Evolutionary conservation across 2,113 vertebrate species (phyloP), one percentile per base, ranked within the genome.

Genomic region (Nycticorax nycticorax): DNA sequence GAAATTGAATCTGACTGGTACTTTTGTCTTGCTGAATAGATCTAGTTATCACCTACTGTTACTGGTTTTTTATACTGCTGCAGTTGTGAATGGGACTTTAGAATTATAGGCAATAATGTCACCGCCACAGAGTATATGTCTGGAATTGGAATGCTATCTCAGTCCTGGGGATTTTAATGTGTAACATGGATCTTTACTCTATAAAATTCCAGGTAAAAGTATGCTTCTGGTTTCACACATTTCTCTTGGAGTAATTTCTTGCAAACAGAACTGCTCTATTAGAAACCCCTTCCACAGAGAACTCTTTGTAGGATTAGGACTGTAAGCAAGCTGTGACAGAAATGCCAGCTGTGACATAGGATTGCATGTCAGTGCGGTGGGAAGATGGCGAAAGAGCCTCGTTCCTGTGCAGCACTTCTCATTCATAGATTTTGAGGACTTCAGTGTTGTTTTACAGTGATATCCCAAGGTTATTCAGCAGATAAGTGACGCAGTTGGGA

Each of bases 271-370:
- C 39, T 48, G 30, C 24, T 37, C 17, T 68, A 10, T 59, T 59
- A 90, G 67, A 85, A 80, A 26, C 5, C 59, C 5, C 33, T 88
- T 87, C 62, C 52, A 63, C 41, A 59, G 75, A 80, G 48, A 84
- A 57, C 48, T 84, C 71, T 85, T 63, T 86, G 76, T 74, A 88
- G 92, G 48, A 91, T 94, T 77, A 91, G 43, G 39, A 62, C 39
- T 37, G 33, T 75, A 68, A 95, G 79, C 52, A 75, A 48, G 63
- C 83, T 83, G 83, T 86, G 80, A 89, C 94, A 94, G 76, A 87
- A 97, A 87, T 74, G 93, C 75, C 94, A 94, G 85, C 95, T 97
- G 93, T 87, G 88, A 68, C 86, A 82, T 0, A 55, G 74, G 74
- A 94, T 85, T 91, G 76, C 14, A 14, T 92, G 91, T 86, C 94